These are phyloP conservation scores for Microctenopoma lineatum DNA, from an alignment of 2,797 vertebrate genomes.

Conservation along the genomic window DNA sequence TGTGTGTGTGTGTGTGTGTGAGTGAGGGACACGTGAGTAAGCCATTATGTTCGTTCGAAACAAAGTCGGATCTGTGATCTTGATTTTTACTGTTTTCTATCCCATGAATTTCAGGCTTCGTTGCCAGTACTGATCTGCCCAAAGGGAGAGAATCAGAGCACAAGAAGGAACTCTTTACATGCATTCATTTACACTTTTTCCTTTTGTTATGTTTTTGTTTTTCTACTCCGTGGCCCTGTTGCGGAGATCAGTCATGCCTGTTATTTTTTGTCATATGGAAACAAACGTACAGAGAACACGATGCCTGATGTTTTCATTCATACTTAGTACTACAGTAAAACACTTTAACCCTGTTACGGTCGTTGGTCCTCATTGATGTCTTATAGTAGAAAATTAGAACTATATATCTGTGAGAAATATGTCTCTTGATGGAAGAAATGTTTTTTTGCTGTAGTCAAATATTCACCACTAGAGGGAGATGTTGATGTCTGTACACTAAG, in stretches of 20 bases:
- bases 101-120: constrained; percentile 40
- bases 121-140: constrained; percentile 49
- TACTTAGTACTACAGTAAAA: constrained; percentile 86
- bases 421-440: background rate
- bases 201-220: constrained; percentile 57
- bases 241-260: constrained; percentile 70
- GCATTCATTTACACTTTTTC: constrained; percentile 71
- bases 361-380: constrained; percentile 10
- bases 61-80: constrained; percentile 57
- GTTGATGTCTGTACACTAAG: background rate
- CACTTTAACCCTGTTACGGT: constrained; percentile 70
- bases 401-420: background rate
- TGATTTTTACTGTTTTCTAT: constrained; percentile 47
- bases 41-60: constrained; percentile 55
- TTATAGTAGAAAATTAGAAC: background rate
- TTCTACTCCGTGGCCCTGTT: constrained; percentile 79
- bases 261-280: constrained; percentile 62
- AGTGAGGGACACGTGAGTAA: constrained; percentile 35
- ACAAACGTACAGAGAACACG: constrained; percentile 57
- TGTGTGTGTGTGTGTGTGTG: constrained; percentile 1
- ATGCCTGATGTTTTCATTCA: constrained; percentile 74
- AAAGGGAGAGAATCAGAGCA: constrained; percentile 51
- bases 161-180: constrained; percentile 69
- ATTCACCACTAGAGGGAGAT: constrained; percentile 63
- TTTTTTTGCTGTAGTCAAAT: background rate